Evolutionary conservation across 2,888 invertebrate species (phyloP).

Genomic region (Hesperia comma): DNA sequence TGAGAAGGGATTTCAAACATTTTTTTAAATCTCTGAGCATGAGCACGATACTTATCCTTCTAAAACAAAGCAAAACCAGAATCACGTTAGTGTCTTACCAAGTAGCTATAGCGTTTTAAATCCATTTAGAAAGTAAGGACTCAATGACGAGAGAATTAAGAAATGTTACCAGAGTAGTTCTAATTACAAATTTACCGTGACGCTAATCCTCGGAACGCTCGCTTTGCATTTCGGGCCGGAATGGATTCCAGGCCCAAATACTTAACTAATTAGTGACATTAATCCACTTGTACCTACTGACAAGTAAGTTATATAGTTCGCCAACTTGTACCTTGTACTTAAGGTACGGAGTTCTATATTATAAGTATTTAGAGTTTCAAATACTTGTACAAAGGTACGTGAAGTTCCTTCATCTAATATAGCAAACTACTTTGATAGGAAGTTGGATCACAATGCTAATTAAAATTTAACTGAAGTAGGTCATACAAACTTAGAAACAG

Average conservation of each 20-base stretch:
- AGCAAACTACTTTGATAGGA: conserved; percentile 4
- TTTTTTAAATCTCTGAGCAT: no score
- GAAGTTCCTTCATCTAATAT: conserved; percentile 2
- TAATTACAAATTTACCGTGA: conserved; percentile 10
- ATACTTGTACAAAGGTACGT: not conserved
- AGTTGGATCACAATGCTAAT: not conserved
- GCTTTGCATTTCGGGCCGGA: conserved; percentile 1
- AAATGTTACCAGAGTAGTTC: conserved; percentile 1
- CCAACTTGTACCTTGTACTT: not conserved
- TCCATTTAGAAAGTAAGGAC: conserved; percentile 1
- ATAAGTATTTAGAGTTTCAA: conserved; percentile 1
- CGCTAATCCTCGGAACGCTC: not conserved
- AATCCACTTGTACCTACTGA: conserved; percentile 2
- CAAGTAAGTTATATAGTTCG: not conserved
- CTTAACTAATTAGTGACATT: conserved; percentile 22
- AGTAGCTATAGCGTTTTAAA: not conserved
- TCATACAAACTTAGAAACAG: not conserved
- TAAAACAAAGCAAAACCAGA: no score
- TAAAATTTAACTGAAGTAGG: not conserved
- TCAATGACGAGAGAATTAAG: conserved; percentile 8
- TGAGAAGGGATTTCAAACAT: no score
- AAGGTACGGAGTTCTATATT: not conserved
- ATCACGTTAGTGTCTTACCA: not conserved
- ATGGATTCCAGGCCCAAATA: conserved; percentile 14
- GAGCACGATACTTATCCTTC: no score